Percentiles rank a stretch among this genome's conserved stretches.
Conservation (phyloP, 2,113 vertebrate genomes). For the Montifringilla adamsi region DNA sequence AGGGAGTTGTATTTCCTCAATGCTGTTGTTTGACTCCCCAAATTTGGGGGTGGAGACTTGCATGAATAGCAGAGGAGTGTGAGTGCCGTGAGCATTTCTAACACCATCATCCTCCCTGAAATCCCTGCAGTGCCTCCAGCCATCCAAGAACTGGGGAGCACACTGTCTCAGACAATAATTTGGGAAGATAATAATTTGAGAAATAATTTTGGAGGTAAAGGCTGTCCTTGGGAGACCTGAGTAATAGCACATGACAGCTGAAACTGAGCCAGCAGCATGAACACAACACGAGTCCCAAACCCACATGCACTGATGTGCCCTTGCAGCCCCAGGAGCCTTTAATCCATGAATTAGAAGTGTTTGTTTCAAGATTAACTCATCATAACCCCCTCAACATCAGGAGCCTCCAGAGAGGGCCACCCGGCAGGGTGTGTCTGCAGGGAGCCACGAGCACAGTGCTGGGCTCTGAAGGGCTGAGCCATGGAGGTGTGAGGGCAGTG, state of each 20-base stretch:
- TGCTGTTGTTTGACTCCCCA: not conserved
- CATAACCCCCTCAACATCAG: rapidly evolving
- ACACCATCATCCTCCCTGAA: not conserved
- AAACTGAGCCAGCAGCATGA: not conserved
- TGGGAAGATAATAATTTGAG: not conserved
- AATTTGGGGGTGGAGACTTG: not conserved
- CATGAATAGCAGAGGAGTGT: not conserved
- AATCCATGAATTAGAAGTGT: not conserved
- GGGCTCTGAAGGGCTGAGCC: rapidly evolving
- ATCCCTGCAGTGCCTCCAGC: not conserved
- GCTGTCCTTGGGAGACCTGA: not conserved
- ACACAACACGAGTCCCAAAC: rapidly evolving
- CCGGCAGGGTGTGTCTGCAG: rapidly evolving
- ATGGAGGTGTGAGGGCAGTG: not conserved
- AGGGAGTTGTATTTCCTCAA: not conserved
- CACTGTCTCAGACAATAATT: not conserved
- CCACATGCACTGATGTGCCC: rapidly evolving
- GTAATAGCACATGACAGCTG: not conserved
- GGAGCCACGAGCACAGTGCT: rapidly evolving
- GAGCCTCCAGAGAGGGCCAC: not conserved
- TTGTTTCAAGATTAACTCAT: not conserved
- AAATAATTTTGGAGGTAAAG: not conserved
- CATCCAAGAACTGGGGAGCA: rapidly evolving
- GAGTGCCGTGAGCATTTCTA: not conserved
- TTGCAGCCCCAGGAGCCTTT: not conserved